Percentiles rank a stretch among this genome's conserved stretches.
Conservation (phyloP, 2,113 vertebrate genomes). For the Ginglymostoma cirratum region DNA sequence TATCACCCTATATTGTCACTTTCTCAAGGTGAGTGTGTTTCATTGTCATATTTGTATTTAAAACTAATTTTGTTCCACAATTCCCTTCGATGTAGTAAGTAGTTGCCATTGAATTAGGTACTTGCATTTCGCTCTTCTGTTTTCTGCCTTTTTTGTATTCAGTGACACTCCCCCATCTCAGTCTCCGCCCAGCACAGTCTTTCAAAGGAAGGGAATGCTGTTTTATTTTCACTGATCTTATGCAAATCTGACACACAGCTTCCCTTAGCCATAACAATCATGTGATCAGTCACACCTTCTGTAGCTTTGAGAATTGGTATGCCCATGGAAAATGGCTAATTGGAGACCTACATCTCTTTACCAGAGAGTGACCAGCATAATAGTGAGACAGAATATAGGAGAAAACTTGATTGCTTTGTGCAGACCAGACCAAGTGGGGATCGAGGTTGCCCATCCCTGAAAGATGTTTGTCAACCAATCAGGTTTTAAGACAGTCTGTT, state of each 20-base stretch:
- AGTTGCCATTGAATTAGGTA: neutral
- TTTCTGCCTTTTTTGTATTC: neutral
- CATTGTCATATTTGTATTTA: neutral
- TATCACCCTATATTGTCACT: conserved; percentile 52
- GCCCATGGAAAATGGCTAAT: neutral
- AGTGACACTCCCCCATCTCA: neutral
- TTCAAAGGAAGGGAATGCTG: neutral
- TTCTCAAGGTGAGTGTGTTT: conserved; percentile 46
- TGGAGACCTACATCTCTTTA: neutral
- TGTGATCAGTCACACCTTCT: neutral
- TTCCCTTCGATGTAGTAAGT: neutral
- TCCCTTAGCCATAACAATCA: neutral
- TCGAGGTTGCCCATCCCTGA: neutral
- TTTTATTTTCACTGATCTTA: neutral
- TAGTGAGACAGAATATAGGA: neutral
- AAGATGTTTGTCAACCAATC: neutral
- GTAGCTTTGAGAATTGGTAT: neutral
- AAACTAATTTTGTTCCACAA: neutral
- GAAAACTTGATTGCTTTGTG: neutral
- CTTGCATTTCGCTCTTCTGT: neutral
- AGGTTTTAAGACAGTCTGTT: neutral
- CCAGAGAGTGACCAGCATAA: neutral
- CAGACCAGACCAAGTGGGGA: neutral
- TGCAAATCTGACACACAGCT: too few relatives aligned
- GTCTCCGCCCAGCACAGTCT: neutral